Evolutionary conservation across 2,797 vertebrate genomes (phyloP).

Genomic region (Alosa sapidissima): DNA sequence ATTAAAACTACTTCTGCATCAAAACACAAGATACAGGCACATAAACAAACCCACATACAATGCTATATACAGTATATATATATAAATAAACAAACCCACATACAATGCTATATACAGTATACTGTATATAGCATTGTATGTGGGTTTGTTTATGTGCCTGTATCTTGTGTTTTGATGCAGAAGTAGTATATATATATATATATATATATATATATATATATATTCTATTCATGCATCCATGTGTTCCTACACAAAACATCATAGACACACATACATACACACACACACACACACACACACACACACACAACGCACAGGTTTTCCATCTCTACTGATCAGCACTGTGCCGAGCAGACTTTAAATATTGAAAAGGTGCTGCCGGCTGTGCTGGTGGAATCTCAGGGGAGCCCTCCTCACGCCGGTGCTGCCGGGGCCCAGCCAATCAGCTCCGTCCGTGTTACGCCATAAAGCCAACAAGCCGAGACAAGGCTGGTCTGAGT

Average conservation of each 20-base stretch:
- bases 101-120: too few relatives aligned
- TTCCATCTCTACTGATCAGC: conserved; percentile 20
- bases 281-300: background rate
- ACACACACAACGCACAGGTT: background rate
- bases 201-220: background rate
- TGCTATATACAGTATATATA: background rate
- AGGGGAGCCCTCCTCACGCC: conserved; percentile 11
- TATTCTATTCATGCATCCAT: background rate
- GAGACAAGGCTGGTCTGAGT: conserved; percentile 9
- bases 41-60: background rate
- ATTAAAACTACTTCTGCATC: background rate
- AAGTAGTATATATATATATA: background rate
- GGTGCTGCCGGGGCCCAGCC: background rate
- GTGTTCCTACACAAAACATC: background rate
- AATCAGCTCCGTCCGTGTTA: conserved; percentile 14
- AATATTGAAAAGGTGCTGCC: conserved; percentile 25
- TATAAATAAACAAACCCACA: background rate
- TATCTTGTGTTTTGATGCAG: background rate
- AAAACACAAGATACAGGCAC: background rate
- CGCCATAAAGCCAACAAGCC: conserved; percentile 23
- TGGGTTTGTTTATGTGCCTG: background rate
- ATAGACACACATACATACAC: background rate
- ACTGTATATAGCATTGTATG: too few relatives aligned
- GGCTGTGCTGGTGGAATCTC: conserved; percentile 6
- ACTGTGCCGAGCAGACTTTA: background rate